Percentiles rank a stretch among this genome's conserved stretches.
phyloP scores from a whole-genome alignment of 2,113 vertebrate species.

The Accipiter cooperii region DNA sequence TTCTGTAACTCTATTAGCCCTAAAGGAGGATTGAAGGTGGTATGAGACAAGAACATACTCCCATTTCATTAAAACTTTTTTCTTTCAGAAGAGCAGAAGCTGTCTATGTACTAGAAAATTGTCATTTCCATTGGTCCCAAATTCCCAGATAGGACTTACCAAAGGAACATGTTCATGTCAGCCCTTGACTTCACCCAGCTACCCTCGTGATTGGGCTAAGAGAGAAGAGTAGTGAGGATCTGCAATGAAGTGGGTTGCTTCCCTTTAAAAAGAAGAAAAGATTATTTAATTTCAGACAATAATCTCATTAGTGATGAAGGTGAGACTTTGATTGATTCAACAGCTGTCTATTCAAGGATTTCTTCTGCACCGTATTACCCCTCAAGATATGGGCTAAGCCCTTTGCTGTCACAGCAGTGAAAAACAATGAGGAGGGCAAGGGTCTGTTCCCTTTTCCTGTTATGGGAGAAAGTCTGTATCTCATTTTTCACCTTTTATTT shows the following conservation, averaged over 20 bases:
- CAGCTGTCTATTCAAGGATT: neutral
- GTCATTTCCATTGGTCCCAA: neutral
- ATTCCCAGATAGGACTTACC: neutral
- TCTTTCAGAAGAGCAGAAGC: neutral
- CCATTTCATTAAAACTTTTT: neutral
- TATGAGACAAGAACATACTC: neutral
- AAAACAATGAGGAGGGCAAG: neutral
- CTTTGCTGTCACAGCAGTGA: neutral
- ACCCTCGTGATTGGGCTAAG: accelerated
- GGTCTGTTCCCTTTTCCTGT: neutral
- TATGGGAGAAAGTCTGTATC: neutral
- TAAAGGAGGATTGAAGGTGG: neutral
- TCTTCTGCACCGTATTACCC: neutral
- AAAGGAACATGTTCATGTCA: neutral
- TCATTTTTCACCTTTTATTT: neutral
- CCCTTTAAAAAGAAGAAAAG: neutral
- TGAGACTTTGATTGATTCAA: neutral
- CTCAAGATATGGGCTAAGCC: neutral
- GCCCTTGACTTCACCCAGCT: neutral
- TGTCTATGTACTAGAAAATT: neutral
- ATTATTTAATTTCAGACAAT: neutral
- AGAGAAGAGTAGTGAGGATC: neutral
- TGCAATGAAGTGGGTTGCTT: neutral
- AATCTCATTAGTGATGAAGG: neutral
- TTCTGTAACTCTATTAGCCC: neutral